Evolutionary conservation across 2,888 invertebrate species (phyloP).

Genomic region (Oxystoma pomonae): DNA sequence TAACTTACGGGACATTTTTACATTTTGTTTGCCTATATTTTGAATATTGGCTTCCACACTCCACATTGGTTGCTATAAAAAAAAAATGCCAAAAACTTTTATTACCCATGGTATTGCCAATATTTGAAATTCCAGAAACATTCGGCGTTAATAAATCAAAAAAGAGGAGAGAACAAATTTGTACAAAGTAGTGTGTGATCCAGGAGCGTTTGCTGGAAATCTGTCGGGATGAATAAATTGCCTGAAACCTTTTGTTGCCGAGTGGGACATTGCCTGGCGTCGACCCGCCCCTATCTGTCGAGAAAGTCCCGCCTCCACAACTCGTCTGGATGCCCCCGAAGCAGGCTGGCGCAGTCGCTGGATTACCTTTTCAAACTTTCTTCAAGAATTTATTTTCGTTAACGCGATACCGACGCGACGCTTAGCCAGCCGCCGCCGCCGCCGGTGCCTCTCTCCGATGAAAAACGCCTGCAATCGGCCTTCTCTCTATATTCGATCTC

Average conservation of each 20-base stretch:
- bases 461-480: background rate
- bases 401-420: conserved; percentile 20
- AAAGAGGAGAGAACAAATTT: conserved; percentile 11
- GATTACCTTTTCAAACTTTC: conserved; percentile 32
- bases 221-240: conserved; percentile 48
- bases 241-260: conserved; percentile 45
- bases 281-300: conserved; percentile 44
- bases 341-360: conserved; percentile 38
- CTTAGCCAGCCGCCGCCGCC: conserved; percentile 17
- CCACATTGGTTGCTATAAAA: too few relatives aligned
- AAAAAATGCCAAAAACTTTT: too few relatives aligned
- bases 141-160: conserved; percentile 4
- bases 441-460: conserved; percentile 7
- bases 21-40: too few relatives aligned
- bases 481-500: background rate
- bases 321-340: conserved; percentile 38
- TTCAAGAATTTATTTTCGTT: conserved; percentile 26
- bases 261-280: conserved; percentile 44
- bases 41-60: too few relatives aligned
- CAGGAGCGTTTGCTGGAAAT: conserved; percentile 32
- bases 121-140: too few relatives aligned
- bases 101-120: too few relatives aligned
- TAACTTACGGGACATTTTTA: too few relatives aligned
- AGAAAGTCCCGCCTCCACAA: conserved; percentile 44
- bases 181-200: conserved; percentile 17